Evolutionary conservation across 2,113 vertebrate species (phyloP), one percentile per base, ranked within the genome.

Genomic region (Martes martes): DNA sequence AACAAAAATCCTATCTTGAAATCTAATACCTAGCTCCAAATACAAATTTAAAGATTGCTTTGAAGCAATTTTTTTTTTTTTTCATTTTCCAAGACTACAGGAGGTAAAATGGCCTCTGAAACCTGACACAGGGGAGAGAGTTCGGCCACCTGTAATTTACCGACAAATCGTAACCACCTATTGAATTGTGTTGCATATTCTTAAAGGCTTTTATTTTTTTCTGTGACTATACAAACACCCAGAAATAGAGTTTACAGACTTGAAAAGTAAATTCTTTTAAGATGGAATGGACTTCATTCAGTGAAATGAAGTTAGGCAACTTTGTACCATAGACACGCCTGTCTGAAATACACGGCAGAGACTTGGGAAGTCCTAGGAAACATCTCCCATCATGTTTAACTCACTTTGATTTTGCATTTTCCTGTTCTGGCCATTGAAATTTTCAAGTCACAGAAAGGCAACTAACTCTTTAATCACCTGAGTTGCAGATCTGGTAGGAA

Each of bases 331-430:
- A 74, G 26, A n/a, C 14, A 4, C n/a, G 1, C 18, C 2, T 47
- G 7, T 31, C 63, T 23, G 61, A 55, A 57, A 45, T 79, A 74
- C 13, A 13, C n/a, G 7, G 33, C 19, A 47, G 42, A 50, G 4
- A n/a, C 23, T 52, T n/a, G 6, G 10, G 69, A 39, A 74, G 69
- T 0, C 50, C 13, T 39, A 1, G n/a, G 23, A 95, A 96, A 52
- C 74, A n/a, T n/a, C 78, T 94, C 91, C 45, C 47, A 67, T 52
- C 69, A 42, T 83, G 91, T 73, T 78, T 92, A 65, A 50, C 78
- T 95, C 76, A 90, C 36, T 95, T 96, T 65, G 78, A 59, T 78
- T 90, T 97, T 96, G 86, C 84, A 39, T n/a, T 97, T 59, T 47
- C 39, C 11, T 19, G 18, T 1, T 67, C 33, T 18, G 96, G 26